Evolutionary conservation across 2,113 vertebrate genomes (phyloP).

Genomic region (Toxotes chatareus): DNA sequence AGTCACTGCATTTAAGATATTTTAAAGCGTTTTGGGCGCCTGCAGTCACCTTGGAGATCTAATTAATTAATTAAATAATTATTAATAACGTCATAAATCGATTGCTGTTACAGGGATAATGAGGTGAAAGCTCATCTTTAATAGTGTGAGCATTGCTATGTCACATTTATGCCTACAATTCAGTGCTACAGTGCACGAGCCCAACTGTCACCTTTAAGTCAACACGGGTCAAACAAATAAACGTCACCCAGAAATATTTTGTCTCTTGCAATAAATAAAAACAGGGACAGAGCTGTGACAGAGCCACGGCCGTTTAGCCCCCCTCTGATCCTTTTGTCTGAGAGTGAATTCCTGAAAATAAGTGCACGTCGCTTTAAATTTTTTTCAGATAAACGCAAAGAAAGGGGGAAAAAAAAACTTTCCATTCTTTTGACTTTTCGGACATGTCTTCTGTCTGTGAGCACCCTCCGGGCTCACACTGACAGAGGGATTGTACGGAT

Average conservation of each 20-base stretch:
- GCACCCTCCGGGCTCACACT: slow-evolving; percentile 1
- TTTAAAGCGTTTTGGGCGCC: neutral
- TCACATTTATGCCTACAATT: neutral
- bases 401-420: slow-evolving; percentile 47
- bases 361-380: slow-evolving; percentile 56
- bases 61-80: neutral
- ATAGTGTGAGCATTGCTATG: neutral
- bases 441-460: slow-evolving; percentile 33
- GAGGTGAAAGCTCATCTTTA: neutral
- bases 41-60: neutral
- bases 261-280: neutral
- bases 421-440: slow-evolving; percentile 55
- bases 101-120: neutral
- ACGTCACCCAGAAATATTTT: neutral
- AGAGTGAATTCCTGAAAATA: slow-evolving; percentile 37
- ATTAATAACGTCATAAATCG: neutral
- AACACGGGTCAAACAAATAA: slow-evolving; percentile 13
- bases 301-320: neutral
- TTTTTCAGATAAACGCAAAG: slow-evolving; percentile 3
- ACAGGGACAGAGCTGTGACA: neutral
- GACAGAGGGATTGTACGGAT: slow-evolving; percentile 14
- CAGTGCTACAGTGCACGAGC: neutral
- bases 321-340: slow-evolving; percentile 58
- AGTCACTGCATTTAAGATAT: neutral
- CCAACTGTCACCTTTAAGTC: slow-evolving; percentile 2